Evolutionary conservation across 2,797 vertebrate species (phyloP), one percentile per base, ranked within the genome.

Genomic region (Lacerta bilineata): DNA sequence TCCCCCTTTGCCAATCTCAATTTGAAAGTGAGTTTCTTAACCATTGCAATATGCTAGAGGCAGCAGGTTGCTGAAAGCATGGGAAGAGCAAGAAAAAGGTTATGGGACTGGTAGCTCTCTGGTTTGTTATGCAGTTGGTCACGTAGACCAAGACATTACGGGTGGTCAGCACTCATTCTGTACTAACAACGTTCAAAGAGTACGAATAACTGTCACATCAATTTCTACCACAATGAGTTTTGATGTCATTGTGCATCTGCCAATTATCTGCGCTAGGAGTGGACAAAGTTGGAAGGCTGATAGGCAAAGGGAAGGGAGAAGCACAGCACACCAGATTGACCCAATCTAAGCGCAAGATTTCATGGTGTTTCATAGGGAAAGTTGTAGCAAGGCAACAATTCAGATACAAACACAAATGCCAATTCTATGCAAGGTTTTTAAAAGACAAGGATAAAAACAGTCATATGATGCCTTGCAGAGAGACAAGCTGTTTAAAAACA

Each of bases 401-500:
- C 29, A 39, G 17, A 80, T 23, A 61, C 15, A 68, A 39, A 80
- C 15, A 80, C 2, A 66, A 75, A 68, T 76, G 27, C 36, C 5
- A 77, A 8, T 9, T 36, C 11, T 23, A n/a, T 33, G 2, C 4
- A 33, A 39, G 18, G 7, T 11, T 18, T 76, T 82, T 43, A n/a
- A 68, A 72, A 46, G 59, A 41, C 10, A 87, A 2, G 11, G 92
- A 91, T 94, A 94, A 90, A 94, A 92, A 86, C 90, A 87, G 87
- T 92, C 87, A 77, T 80, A 61, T 61, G 23, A 77, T 92, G 87
- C 89, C 90, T 86, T 90, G 93, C 83, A 95, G 94, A 93, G 68
- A 91, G 71, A 91, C 46, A 90, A 90, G 87, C n/a, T 92, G 90
- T 90, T 94, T 93, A 94, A 95, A 93, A 93, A 93, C 85, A 84